phyloP scores from a whole-genome alignment of 2,113 vertebrate species.

The Cyanoliseus patagonus region DNA sequence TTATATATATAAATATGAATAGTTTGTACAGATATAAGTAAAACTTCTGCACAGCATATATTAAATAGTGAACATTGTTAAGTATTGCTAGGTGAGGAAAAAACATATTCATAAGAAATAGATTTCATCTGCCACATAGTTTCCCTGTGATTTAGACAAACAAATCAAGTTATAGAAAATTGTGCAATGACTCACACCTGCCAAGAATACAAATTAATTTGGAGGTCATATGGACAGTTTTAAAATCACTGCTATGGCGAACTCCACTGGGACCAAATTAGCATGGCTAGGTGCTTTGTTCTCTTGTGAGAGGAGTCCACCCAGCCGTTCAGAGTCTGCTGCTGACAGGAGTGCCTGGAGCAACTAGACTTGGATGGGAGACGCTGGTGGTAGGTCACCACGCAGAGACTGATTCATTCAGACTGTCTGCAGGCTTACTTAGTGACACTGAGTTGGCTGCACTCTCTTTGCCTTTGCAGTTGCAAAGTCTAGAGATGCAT shows the following conservation, averaged over 20 bases:
- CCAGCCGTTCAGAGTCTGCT: neutral
- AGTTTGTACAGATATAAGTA: neutral
- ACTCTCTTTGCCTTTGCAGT: constrained; percentile 15
- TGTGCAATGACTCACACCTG: neutral
- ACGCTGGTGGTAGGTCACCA: neutral
- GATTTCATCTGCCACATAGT: neutral
- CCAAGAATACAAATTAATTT: neutral
- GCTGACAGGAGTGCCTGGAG: neutral
- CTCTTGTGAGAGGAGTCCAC: neutral
- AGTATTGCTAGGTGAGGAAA: neutral
- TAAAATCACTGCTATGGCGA: neutral
- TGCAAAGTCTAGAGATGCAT: neutral
- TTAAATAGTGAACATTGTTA: neutral
- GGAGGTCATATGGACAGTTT: neutral
- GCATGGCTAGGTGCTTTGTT: neutral
- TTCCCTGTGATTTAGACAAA: neutral
- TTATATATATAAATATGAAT: neutral
- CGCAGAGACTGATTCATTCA: neutral
- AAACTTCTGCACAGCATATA: neutral
- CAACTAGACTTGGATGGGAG: neutral
- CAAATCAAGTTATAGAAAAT: neutral
- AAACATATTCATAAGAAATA: neutral
- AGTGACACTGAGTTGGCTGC: neutral
- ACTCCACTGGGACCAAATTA: neutral
- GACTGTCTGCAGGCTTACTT: constrained; percentile 23